These are phyloP conservation scores for Anoplophora glabripennis DNA, from an alignment of 1,140 invertebrate species.

Conservation along the genomic window DNA sequence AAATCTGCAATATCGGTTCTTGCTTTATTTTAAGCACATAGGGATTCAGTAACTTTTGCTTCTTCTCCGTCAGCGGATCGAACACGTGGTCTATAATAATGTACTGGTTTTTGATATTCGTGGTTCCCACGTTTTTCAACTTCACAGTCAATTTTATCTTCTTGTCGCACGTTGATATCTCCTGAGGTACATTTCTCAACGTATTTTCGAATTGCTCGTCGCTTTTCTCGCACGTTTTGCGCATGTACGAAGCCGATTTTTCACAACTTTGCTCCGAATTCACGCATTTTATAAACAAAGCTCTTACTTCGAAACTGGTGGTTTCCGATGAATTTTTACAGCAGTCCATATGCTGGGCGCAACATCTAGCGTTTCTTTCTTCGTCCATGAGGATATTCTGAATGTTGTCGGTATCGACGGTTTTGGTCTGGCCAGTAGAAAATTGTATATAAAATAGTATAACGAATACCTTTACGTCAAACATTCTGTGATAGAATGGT, in stretches of 20 bases:
- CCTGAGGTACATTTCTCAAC: too few relatives aligned
- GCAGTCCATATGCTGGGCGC: not conserved
- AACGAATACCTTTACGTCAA: too few relatives aligned
- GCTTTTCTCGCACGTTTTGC: too few relatives aligned
- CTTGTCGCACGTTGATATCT: conserved; percentile 37
- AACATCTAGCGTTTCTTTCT: conserved; percentile 8
- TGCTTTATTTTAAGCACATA: conserved; percentile 52
- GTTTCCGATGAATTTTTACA: conserved; percentile 13
- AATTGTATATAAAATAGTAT: too few relatives aligned
- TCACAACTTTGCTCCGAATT: too few relatives aligned
- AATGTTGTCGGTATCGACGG: too few relatives aligned
- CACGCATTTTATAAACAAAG: conserved; percentile 36
- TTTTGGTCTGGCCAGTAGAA: too few relatives aligned
- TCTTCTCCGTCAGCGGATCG: conserved; percentile 46
- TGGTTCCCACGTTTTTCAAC: conserved; percentile 37
- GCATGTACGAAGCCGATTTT: too few relatives aligned
- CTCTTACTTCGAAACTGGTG: conserved; percentile 42
- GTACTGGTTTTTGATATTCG: conserved; percentile 47
- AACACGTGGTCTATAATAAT: conserved; percentile 52
- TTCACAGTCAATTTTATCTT: conserved; percentile 42
- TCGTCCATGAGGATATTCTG: too few relatives aligned
- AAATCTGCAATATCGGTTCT: conserved; percentile 47
- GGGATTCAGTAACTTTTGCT: conserved; percentile 48
- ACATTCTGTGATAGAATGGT: too few relatives aligned
- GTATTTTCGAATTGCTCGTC: too few relatives aligned